Base-by-base conservation (phyloP, 2,797 vertebrate species). In the Furcifer pardalis region DNA sequence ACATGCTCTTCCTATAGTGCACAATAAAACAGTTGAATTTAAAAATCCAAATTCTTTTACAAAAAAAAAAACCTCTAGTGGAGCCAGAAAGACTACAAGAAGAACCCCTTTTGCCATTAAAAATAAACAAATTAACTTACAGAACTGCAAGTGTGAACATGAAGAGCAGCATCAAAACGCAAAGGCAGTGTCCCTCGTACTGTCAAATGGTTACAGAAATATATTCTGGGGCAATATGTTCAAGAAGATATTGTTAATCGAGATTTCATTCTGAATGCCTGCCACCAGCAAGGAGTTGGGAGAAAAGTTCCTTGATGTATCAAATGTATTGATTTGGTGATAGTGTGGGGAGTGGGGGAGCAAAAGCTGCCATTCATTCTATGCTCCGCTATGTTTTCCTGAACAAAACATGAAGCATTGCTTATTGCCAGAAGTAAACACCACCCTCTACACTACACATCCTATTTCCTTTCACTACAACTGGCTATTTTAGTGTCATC, bases 231-330 rank as follows among this genome's bases (percentile, higher is more conserved):
- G 7, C 74, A 52, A 71, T 82, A 80, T 35, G 77, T 44, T 80
- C 46, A 59, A 35, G 42, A 89, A 91, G 65, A 80, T 49, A 84
- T 78, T 83, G 82, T 90, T 59, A 89, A 62, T 73, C 79, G 46
- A 52, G 62, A 62, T 66, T 19, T 77, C 56, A 82, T 89, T 71
- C 83, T 82, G 44, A 66, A 82, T 66, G 44, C 8, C 2, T 44
- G 62, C 74, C 72, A 3, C 78, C 89, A 93, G 69, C 87, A 93
- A 82, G 73, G 66, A 90, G 59, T 77, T 80, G 77, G n/a, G 42
- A 85, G 52, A 89, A 87, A 89, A 91, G 81, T 92, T 94, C 90
- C 87, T 32, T 83, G 65, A 93, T 94, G 81, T 82, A 44, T n/a
- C 66, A 86, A 85, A 89, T 86, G 60, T 77, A 84, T 65, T 63